These are phyloP conservation scores for Aphis gossypii DNA, from an alignment of 1,140 invertebrate genomes.

Conservation along the genomic window DNA sequence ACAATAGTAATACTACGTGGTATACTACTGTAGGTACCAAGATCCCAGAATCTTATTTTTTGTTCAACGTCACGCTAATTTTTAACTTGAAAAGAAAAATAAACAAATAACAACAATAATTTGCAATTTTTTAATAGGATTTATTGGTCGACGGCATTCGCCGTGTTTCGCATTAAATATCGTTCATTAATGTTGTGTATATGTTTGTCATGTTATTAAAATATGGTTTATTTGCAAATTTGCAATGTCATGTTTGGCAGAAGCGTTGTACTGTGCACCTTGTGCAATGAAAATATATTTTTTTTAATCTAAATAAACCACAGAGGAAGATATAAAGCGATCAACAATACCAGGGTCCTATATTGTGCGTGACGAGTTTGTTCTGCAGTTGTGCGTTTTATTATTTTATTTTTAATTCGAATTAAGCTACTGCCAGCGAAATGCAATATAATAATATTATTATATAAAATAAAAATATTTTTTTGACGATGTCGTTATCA, in stretches of 20 bases:
- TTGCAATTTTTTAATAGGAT: not conserved
- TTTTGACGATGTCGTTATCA: not conserved
- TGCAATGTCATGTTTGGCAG: not conserved
- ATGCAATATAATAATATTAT: not conserved
- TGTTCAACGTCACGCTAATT: not conserved
- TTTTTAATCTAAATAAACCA: not conserved
- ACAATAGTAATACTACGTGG: not conserved
- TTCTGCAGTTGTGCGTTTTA: not conserved
- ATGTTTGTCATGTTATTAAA: not conserved
- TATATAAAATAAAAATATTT: not conserved
- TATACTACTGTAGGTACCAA: not conserved
- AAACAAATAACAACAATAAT: not conserved
- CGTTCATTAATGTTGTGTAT: not conserved
- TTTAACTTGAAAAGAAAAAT: not conserved
- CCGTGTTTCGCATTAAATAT: not conserved
- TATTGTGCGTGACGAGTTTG: not conserved
- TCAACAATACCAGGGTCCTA: not conserved
- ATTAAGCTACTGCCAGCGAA: not conserved
- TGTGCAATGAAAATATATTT: not conserved
- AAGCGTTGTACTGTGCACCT: not conserved
- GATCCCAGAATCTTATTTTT: not conserved
- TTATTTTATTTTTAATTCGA: not conserved
- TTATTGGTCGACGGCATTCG: not conserved
- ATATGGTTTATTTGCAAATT: not conserved
- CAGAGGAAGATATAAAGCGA: slow-evolving; percentile 24